These are phyloP conservation scores for Ligdia adustata DNA, from an alignment of 2,888 invertebrate species.

Conservation along the genomic window DNA sequence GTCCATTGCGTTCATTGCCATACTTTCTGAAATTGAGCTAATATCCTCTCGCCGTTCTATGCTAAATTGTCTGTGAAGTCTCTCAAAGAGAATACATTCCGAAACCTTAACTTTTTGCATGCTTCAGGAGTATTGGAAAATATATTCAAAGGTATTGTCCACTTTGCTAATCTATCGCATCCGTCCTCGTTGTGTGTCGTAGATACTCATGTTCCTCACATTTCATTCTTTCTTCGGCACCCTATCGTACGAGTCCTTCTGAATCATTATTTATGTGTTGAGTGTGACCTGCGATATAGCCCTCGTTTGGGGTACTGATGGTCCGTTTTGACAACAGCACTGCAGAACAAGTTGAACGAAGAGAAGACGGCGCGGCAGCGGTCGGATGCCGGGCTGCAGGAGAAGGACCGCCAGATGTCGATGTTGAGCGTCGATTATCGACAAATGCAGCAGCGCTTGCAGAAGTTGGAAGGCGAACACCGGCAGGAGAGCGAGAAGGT, in stretches of 20 bases:
- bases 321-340: conserved; percentile 79
- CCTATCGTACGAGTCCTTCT: no score
- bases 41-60: conserved; percentile 48
- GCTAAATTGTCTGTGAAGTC: conserved; percentile 54
- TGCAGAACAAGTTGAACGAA: conserved; percentile 96
- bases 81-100: conserved; percentile 56
- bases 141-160: conserved; percentile 86
- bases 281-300: no score
- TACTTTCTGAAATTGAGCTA: conserved; percentile 48
- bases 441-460: conserved; percentile 95
- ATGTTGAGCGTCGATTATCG: conserved; percentile 97
- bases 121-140: conserved; percentile 87
- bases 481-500: conserved; percentile 94
- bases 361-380: conserved; percentile 94
- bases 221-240: conserved; percentile 5
- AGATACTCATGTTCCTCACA: conserved; percentile 17
- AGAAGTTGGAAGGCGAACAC: conserved; percentile 96
- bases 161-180: conserved; percentile 64
- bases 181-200: conserved; percentile 33
- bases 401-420: conserved; percentile 96
- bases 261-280: conserved; percentile 20
- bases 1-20: conserved; percentile 35
- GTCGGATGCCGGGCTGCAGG: conserved; percentile 93
- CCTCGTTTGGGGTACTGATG: conserved; percentile 13
- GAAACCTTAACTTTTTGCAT: conserved; percentile 79